Evolutionary conservation across 2,797 vertebrate species (phyloP).

Genomic region (Phataginus tricuspis): DNA sequence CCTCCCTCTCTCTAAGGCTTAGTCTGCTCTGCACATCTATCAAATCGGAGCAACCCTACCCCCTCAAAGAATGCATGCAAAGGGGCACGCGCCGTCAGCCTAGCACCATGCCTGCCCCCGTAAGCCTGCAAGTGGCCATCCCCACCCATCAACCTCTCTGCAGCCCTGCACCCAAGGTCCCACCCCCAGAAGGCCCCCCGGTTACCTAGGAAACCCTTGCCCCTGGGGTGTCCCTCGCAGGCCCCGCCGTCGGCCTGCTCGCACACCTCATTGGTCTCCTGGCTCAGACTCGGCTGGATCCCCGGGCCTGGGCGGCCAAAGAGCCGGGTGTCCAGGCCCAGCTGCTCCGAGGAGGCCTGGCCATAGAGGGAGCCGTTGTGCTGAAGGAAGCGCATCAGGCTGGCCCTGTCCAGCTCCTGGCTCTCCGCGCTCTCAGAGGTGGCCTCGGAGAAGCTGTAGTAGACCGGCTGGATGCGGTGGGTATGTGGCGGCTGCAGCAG

Average conservation of each 20-base stretch:
- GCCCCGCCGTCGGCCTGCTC: constrained; percentile 89
- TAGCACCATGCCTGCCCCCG: not conserved
- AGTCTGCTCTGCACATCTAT: not conserved
- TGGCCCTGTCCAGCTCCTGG: constrained; percentile 80
- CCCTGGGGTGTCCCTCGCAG: constrained; percentile 88
- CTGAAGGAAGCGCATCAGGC: constrained; percentile 80
- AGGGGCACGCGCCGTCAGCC: not conserved
- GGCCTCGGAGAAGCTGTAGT: constrained; percentile 89
- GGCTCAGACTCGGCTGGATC: constrained; percentile 85
- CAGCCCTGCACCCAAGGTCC: not conserved
- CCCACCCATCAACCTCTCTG: not conserved
- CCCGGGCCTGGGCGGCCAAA: constrained; percentile 79
- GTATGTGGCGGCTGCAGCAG: constrained; percentile 91
- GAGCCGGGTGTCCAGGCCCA: constrained; percentile 83
- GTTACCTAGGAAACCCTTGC: constrained; percentile 89
- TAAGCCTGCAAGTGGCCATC: rapidly evolving
- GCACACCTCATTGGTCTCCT: constrained; percentile 97
- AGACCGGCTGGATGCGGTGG: constrained; percentile 88
- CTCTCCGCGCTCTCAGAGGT: constrained; percentile 87
- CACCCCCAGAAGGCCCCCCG: not conserved
- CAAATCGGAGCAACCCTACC: not conserved
- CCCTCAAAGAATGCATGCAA: not conserved
- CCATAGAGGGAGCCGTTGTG: constrained; percentile 89
- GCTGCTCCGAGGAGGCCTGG: constrained; percentile 82
- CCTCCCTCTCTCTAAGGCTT: not conserved